Base-by-base conservation (phyloP, 37 sponge, comb jelly and placozoan genomes). In the Hormiphora californensis region DNA sequence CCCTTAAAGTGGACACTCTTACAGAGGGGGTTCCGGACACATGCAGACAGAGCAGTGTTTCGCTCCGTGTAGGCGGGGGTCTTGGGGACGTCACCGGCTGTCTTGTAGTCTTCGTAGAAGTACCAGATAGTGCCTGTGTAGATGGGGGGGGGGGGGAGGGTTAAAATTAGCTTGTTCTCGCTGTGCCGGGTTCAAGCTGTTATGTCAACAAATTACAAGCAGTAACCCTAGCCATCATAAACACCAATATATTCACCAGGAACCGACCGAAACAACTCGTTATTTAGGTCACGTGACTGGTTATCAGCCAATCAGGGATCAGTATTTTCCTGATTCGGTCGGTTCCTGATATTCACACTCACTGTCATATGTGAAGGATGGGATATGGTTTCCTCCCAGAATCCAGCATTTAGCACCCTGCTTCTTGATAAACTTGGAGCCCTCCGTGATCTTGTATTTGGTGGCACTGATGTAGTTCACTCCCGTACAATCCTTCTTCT, bases 11-110 rank as follows among this genome's bases (percentile, higher is more conserved):
- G 61, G n/a, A 57, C 61, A 15, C 61, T 57, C 61, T 57, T 23
- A 12, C 61, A 57, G 30, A 57, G 7, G 3, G 61, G 61, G 23
- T 57, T 23, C 4, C 61, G 61, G 9, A 57, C 61, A 57, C 61
- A 57, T 5, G 9, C n/a, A 57, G 61, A 57, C 61, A 57, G 61
- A 57, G 61, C 61, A 21, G 61, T 57, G 61, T 57, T 15, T 30
- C 61, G 9, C 5, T 57, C 61, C 27, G 61, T 57, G 27, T 28
- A 57, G 30, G 7, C 61, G 30, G 4, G n/a, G 9, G 61, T 57
- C 27, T 57, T 57, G n/a, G 27, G 61, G 17, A 57, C 61, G n/a
- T n/a, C n/a, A 21, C 61, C 61, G 7, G 17, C 22, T 21, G 61
- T 57, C 3, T 15, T 5, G 61, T 57, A 57, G 9, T 30, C 61